Conservation (phyloP, 2,113 vertebrate genomes). For the Carassius gibelio region DNA sequence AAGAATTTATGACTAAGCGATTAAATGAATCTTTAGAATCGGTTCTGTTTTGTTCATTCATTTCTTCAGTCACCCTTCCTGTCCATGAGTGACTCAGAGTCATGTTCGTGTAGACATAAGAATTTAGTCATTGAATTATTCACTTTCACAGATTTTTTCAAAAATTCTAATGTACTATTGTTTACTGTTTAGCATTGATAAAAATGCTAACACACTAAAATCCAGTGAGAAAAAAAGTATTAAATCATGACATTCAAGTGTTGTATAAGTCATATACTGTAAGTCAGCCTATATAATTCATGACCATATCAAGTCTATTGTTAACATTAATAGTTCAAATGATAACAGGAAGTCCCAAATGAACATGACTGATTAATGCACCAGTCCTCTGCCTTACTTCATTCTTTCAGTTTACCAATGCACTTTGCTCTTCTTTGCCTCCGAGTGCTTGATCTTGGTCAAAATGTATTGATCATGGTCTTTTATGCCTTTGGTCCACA, state of each 20-base stretch:
- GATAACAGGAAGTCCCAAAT: not conserved
- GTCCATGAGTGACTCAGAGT: no score
- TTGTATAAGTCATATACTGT: not conserved
- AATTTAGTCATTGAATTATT: no score
- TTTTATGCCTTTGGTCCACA: conserved; percentile 9
- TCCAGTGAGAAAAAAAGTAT: not conserved
- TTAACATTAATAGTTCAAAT: not conserved
- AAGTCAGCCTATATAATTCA: not conserved
- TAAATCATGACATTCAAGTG: not conserved
- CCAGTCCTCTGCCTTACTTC: not conserved
- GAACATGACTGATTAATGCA: not conserved
- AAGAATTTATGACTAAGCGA: not conserved
- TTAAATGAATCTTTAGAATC: not conserved
- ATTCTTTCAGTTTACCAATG: conserved; percentile 1
- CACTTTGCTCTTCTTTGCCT: not conserved
- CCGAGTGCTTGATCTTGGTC: conserved; percentile 1
- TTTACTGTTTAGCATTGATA: not conserved
- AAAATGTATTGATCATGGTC: conserved; percentile 18
- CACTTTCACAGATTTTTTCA: no score
- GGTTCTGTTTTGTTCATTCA: not conserved
- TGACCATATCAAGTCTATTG: not conserved
- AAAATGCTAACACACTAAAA: not conserved
- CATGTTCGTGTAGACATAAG: no score
- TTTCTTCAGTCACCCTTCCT: no score
- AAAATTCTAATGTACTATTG: no score